phyloP scores from a whole-genome alignment of 2,113 vertebrate genomes.

The Alectura lathami region DNA sequence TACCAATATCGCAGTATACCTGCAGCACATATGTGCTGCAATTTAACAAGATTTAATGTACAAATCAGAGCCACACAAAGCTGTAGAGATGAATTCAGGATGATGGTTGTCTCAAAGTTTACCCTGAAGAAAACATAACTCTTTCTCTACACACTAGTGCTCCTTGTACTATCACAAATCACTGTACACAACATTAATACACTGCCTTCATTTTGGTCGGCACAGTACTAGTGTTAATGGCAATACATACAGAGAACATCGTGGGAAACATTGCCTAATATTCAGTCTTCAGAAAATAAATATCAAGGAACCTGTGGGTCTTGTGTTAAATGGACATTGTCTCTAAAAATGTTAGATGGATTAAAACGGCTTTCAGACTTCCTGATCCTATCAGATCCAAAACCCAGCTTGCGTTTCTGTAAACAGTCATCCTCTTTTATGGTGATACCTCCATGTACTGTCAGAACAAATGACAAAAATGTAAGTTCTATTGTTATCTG shows the following conservation, averaged over 20 bases:
- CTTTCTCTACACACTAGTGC: background rate
- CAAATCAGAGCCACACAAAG: background rate
- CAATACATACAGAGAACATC: background rate
- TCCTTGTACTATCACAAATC: background rate
- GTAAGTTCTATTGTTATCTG: background rate
- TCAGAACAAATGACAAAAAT: background rate
- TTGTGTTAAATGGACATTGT: background rate
- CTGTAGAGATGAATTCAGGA: background rate
- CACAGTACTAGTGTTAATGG: background rate
- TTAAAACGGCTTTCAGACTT: constrained; percentile 2
- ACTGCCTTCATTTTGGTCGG: background rate
- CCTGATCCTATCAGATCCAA: background rate
- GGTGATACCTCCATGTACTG: background rate
- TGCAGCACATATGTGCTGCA: background rate
- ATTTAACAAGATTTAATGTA: background rate
- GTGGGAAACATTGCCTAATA: background rate
- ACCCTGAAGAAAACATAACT: background rate
- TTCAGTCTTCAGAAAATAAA: background rate
- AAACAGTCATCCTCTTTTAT: constrained; percentile 23
- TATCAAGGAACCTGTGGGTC: background rate
- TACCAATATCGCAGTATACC: background rate
- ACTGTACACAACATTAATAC: background rate
- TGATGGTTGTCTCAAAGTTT: background rate
- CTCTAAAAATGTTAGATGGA: background rate
- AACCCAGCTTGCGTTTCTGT: background rate